Evolutionary conservation across 2,888 invertebrate species (phyloP), one percentile per base, ranked within the genome.

Genomic region (Lacanobia oleracea): DNA sequence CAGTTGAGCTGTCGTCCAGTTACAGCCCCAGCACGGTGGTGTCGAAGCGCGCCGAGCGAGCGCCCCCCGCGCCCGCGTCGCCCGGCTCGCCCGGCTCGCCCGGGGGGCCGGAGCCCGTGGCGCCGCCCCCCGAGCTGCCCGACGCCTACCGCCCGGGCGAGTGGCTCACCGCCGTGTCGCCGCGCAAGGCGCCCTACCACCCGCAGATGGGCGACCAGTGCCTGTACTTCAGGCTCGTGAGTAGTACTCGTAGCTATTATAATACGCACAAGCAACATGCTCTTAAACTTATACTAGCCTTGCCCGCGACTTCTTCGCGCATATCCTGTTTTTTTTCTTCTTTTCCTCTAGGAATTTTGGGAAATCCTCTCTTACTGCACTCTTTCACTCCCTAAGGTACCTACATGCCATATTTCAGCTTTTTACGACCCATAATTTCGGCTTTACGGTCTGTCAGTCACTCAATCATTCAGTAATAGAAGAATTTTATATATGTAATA

Each of bases 201-300:
- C 99, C 99, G 9, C 99, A 99, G 96, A 98, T 99, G 94, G 95
- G 95, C 0, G 99, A 99, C 93, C 98, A 98, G 91, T 97, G 98
- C 27, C 97, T 98, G 33, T 99, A 98, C 94, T 98, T 98, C 83
- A 77, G 94, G 33, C 87, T 94, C 2, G 79, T 79, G 18, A 67
- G 77, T 69, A 14, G 1, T 43, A 5, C 14, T 1, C 14, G 10
- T 43, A 16, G 14, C 14, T 4, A 14, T 43, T 33, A 33, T 33
- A 33, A 2, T 33, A 33, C 5, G 33, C n/a, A n/a, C n/a, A n/a
- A n/a, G n/a, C n/a, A n/a, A n/a, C n/a, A n/a, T n/a, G n/a, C n/a
- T n/a, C n/a, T n/a, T n/a, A n/a, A n/a, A n/a, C n/a, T n/a, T n/a
- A n/a, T n/a, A n/a, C n/a, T n/a, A n/a, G n/a, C n/a, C n/a, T n/a